Base-by-base conservation (phyloP, 2,113 vertebrate species). In the Barbus barbus region DNA sequence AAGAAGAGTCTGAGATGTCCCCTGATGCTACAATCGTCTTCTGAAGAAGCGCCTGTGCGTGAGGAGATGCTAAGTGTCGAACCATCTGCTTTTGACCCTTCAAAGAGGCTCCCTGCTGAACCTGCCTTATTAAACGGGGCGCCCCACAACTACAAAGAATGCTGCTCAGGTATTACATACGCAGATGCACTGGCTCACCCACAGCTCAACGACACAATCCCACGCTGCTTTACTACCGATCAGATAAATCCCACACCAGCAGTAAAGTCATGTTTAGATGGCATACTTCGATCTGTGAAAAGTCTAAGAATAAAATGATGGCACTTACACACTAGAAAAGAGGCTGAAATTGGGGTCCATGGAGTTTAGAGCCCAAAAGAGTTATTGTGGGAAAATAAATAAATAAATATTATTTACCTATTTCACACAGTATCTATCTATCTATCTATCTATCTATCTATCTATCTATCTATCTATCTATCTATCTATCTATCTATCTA, bases 41-140 rank as follows among this genome's bases (percentile, higher is more conserved):
- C 28, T 67, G 80, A 80, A 84, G 76, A 73, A 82, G 48, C 31
- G 72, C 73, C 51, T 73, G 73, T 89, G 85, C 85, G 85, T 87
- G 88, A 71, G 53, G 67, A 89, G 84, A 85, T 86, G 83, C 84
- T 91, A 90, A 91, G 90, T 86, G 85, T 86, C 84, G 84, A 89
- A 91, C 90, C 91, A 93, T 93, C 91, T 93, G 91, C 90, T 86
- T 89, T 89, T 86, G 12, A 87, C 89, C 84, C 88, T 90, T 92
- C 91, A 89, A 77, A 82, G 87, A 61, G 53, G 84, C 89, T 83
- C 58, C 61, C n/a, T 22, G 69, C 74, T 83, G 81, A 88, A 85
- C 78, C 71, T 79, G 79, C 79, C 44, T 76, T 78, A 81, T 88
- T 74, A 86, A 83, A 85, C 56, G 13, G 36, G 36, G 77, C 26